Evolutionary conservation across 2,797 vertebrate species (phyloP), one percentile per base, ranked within the genome.

Genomic region (Phylloscopus collybita): DNA sequence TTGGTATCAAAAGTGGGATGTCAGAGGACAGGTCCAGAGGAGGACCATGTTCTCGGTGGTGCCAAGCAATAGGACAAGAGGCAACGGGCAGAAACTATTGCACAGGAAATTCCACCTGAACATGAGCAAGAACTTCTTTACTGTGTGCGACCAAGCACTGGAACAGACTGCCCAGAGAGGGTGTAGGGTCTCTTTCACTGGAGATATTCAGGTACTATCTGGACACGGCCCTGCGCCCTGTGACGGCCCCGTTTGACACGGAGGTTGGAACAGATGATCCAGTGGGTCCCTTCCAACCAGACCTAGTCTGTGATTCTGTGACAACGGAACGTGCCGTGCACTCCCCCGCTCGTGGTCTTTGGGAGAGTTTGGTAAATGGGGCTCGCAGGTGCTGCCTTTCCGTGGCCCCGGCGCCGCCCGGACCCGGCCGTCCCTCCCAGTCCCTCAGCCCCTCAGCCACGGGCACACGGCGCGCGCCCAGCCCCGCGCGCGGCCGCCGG

Each of bases 321-420:
- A 26, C 23, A 51, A 19, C 5, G 23, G 27, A 13, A 13, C 7
- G n/a, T 3, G 53, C 62, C 23, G 5, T 5, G 47, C 45, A 16
- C 47, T 13, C 15, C 19, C 27, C 38, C 12, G 22, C 32, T 7
- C 3, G 15, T 2, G 47, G 10, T 19, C 16, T 19, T 6, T 11
- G 10, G 6, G 18, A 5, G 4, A 13, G 27, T 5, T 9, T 2
- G 18, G 27, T 3, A 2, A 5, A 3, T 1, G 0, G 18, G 6
- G 4, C 20, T 30, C 30, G 8, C 29, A 1, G 14, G 8, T 0
- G 34, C 70, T 0, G 42, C 17, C 36, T 29, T 5, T 40, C 59
- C 27, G 18, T 10, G 34, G 17, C 25, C 59, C 6, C 16, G 23
- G 23, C 2, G 23, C 44, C 32, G 44, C 44, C 1, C 26, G 18